Evolutionary conservation across 1,140 invertebrate genomes (phyloP).

Genomic region (Macrobrachium rosenbergii): DNA sequence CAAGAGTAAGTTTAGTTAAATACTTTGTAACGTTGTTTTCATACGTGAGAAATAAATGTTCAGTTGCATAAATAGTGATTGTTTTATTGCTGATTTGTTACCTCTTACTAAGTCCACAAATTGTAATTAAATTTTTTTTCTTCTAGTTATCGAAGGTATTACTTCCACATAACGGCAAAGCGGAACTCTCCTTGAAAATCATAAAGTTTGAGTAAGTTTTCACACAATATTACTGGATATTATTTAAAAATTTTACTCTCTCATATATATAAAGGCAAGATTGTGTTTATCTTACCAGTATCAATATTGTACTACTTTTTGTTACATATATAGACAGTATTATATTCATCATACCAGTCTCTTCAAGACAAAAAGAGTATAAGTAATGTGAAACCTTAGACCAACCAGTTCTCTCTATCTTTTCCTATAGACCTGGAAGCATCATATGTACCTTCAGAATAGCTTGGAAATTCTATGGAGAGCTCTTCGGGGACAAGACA

Average conservation of each 20-base stretch:
- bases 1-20: too few relatives aligned
- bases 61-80: too few relatives aligned
- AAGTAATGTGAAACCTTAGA: not conserved
- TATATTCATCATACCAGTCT: too few relatives aligned
- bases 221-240: not conserved
- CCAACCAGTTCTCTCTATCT: not conserved
- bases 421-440: conserved; percentile 25
- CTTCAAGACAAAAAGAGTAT: not conserved
- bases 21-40: too few relatives aligned
- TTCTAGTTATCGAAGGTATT: too few relatives aligned
- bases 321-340: too few relatives aligned
- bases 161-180: conserved; percentile 34
- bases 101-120: not conserved
- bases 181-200: conserved; percentile 26
- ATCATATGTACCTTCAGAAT: conserved; percentile 41
- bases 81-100: not conserved
- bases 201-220: conserved; percentile 49
- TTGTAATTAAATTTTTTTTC: not conserved
- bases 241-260: not conserved
- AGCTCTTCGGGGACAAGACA: not conserved
- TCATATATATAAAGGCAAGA: too few relatives aligned
- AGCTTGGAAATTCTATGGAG: conserved; percentile 39
- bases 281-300: too few relatives aligned
- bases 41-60: too few relatives aligned
- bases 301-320: too few relatives aligned